These are phyloP conservation scores for Enteromius radiatus DNA, from an alignment of 2,797 vertebrate genomes.

Conservation along the genomic window DNA sequence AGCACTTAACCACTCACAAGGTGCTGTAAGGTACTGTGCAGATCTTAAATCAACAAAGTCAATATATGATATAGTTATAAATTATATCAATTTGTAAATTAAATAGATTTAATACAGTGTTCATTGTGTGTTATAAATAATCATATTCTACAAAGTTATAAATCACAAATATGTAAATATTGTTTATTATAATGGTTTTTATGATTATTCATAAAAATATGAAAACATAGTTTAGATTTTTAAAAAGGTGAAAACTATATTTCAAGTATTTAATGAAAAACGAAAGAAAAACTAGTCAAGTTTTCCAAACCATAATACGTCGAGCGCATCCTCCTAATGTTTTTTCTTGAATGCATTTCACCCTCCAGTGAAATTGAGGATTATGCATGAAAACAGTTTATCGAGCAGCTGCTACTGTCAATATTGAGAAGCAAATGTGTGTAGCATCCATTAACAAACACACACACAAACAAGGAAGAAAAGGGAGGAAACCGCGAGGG, in stretches of 20 bases:
- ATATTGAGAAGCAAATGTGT: constrained; percentile 20
- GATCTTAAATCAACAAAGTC: too few relatives aligned
- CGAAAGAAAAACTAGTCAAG: too few relatives aligned
- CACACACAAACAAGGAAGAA: constrained; percentile 21
- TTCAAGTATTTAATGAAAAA: neutral
- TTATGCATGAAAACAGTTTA: constrained; percentile 38
- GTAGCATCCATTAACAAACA: constrained; percentile 26
- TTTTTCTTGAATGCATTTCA: constrained; percentile 26
- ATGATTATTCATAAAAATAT: too few relatives aligned
- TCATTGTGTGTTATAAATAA: too few relatives aligned
- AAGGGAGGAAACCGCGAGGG: constrained; percentile 70
- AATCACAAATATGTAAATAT: too few relatives aligned
- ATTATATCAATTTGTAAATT: too few relatives aligned
- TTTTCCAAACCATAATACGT: neutral
- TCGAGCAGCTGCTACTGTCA: constrained; percentile 26
- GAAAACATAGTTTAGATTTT: neutral
- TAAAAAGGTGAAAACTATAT: neutral
- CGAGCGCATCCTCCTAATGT: neutral
- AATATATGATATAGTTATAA: too few relatives aligned
- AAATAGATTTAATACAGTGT: too few relatives aligned
- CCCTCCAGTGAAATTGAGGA: constrained; percentile 13
- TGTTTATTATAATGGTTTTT: too few relatives aligned
- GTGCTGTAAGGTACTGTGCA: too few relatives aligned
- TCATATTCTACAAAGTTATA: too few relatives aligned
- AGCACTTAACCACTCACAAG: too few relatives aligned